A percentile compares a stretch with the other conserved stretches of the same genome.
Conservation (phyloP, 2,113 vertebrate genomes). For the Serinus canaria region DNA sequence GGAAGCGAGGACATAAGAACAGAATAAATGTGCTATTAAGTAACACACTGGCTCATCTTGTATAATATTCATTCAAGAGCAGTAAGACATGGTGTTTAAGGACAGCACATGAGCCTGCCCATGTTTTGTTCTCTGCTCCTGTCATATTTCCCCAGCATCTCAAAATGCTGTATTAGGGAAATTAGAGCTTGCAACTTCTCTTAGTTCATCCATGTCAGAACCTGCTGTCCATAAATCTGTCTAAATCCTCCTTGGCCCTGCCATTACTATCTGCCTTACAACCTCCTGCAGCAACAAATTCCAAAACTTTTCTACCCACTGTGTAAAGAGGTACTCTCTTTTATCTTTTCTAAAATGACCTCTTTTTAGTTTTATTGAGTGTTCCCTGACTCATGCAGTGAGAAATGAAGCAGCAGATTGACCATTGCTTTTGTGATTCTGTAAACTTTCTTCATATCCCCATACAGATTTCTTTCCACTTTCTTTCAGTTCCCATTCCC, state of each 20-base stretch:
- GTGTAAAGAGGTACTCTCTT: neutral
- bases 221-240: neutral
- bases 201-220: neutral
- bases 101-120: neutral
- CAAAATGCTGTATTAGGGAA: neutral
- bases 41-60: neutral
- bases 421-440: neutral
- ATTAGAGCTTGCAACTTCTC: neutral
- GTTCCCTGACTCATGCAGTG: neutral
- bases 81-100: neutral
- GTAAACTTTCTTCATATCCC: neutral
- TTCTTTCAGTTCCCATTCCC: neutral
- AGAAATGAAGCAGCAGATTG: neutral
- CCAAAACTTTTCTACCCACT: neutral
- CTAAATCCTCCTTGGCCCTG: neutral
- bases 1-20: neutral
- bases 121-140: neutral
- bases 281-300: neutral
- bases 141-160: neutral
- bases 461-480: neutral
- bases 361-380: neutral
- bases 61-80: neutral
- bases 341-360: neutral
- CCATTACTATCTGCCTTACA: neutral
- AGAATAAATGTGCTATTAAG: neutral